phyloP scores from a whole-genome alignment of 2,888 invertebrate species.

The Apamea anceps region DNA sequence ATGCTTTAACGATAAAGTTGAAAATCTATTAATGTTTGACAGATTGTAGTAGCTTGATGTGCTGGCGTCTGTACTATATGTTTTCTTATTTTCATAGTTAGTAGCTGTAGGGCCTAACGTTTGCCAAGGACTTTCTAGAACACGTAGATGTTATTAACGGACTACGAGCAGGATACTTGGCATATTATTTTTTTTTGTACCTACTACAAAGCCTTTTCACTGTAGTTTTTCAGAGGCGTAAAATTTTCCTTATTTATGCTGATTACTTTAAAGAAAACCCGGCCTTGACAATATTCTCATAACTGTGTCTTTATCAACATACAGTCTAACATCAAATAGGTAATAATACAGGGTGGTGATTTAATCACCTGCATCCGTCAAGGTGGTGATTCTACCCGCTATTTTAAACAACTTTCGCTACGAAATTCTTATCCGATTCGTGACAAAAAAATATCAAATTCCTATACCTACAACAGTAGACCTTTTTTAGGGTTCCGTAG shows the following conservation, averaged over 20 bases:
- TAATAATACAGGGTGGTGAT: not conserved
- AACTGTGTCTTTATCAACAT: not conserved
- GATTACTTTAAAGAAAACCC: no score
- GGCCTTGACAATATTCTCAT: not conserved
- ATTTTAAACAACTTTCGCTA: not conserved
- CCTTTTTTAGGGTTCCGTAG: no score
- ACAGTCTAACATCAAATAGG: not conserved
- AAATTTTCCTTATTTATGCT: not conserved
- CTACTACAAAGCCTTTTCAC: slow-evolving; percentile 11
- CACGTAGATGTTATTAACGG: slow-evolving; percentile 42
- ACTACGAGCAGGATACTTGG: slow-evolving; percentile 25
- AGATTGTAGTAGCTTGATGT: no score
- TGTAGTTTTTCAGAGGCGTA: not conserved
- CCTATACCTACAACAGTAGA: not conserved
- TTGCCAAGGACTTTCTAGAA: slow-evolving; percentile 60
- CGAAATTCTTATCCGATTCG: not conserved
- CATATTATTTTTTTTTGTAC: slow-evolving; percentile 22
- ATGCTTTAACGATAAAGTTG: no score
- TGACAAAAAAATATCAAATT: not conserved
- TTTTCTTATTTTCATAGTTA: slow-evolving; percentile 28
- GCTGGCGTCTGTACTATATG: no score
- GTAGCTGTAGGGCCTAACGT: not conserved
- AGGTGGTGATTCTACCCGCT: not conserved
- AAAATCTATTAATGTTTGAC: no score
- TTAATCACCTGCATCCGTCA: not conserved